Evolutionary conservation across 2,797 vertebrate genomes (phyloP).

Genomic region (Melanitta fusca): DNA sequence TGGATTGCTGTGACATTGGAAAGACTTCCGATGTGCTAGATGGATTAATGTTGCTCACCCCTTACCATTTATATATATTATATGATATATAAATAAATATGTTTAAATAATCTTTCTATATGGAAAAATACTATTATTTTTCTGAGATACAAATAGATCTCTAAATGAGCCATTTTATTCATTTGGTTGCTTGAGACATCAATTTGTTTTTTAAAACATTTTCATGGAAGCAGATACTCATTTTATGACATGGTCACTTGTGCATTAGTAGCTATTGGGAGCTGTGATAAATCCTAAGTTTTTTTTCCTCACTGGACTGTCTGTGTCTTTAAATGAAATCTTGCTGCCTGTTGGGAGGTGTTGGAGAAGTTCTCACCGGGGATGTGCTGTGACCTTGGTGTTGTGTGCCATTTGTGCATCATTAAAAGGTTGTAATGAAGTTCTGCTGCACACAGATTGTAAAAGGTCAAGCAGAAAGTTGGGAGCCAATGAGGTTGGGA

Average conservation of each 20-base stretch:
- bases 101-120: not conserved
- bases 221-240: not conserved
- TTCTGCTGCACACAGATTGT: conserved; percentile 81
- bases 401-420: conserved; percentile 84
- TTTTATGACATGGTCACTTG: not conserved
- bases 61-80: not conserved
- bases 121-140: not conserved
- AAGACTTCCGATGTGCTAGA: not conserved
- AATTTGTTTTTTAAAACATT: not conserved
- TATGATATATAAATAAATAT: no score
- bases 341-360: conserved; percentile 44
- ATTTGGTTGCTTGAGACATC: not conserved
- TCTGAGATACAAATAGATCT: not conserved
- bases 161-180: not conserved
- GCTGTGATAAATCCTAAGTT: not conserved
- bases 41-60: not conserved
- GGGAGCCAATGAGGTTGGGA: conserved; percentile 83
- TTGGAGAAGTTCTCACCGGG: conserved; percentile 73
- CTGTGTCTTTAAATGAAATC: conserved; percentile 59
- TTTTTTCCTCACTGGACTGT: not conserved
- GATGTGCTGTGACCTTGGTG: conserved; percentile 82
- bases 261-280: not conserved
- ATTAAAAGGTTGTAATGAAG: conserved; percentile 87
- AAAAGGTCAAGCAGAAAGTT: conserved; percentile 88
- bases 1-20: not conserved